Evolutionary conservation across 2,888 invertebrate species (phyloP).

Genomic region (Lordiphosa andalusiaca): DNA sequence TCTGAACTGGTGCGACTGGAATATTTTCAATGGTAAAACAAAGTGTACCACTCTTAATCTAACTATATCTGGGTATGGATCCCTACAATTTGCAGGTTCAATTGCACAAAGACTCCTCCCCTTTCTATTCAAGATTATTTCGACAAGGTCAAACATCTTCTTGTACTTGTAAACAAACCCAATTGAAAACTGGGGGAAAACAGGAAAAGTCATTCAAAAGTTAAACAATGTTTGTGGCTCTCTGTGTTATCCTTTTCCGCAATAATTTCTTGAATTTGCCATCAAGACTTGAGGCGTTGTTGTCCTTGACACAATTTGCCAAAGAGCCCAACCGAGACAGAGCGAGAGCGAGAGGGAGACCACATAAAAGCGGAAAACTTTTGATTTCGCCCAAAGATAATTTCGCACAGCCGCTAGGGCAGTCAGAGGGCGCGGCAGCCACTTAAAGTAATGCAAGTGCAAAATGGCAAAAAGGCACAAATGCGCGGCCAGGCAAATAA

Average conservation of each 20-base stretch:
- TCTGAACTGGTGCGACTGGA: too few relatives aligned
- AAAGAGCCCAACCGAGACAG: slow-evolving; percentile 14
- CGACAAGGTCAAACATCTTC: slow-evolving; percentile 3
- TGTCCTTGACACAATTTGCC: slow-evolving; percentile 65
- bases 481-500: slow-evolving; percentile 67
- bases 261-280: slow-evolving; percentile 65
- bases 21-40: too few relatives aligned
- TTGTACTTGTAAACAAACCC: slow-evolving; percentile 31
- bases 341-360: slow-evolving; percentile 9
- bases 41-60: too few relatives aligned
- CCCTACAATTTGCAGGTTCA: too few relatives aligned
- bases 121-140: too few relatives aligned
- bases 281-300: slow-evolving; percentile 41
- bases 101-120: too few relatives aligned
- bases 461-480: slow-evolving; percentile 34
- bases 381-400: slow-evolving; percentile 63
- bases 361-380: slow-evolving; percentile 60
- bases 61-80: too few relatives aligned
- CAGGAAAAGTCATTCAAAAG: slow-evolving; percentile 47
- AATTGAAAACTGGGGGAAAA: slow-evolving; percentile 11
- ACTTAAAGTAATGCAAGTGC: slow-evolving; percentile 69
- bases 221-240: slow-evolving; percentile 62
- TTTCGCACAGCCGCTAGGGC: slow-evolving; percentile 36
- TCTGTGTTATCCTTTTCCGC: slow-evolving; percentile 59
- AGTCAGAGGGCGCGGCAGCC: slow-evolving; percentile 33